Conservation (phyloP, 2,113 vertebrate species). For the Ceuthmochares aereus region DNA sequence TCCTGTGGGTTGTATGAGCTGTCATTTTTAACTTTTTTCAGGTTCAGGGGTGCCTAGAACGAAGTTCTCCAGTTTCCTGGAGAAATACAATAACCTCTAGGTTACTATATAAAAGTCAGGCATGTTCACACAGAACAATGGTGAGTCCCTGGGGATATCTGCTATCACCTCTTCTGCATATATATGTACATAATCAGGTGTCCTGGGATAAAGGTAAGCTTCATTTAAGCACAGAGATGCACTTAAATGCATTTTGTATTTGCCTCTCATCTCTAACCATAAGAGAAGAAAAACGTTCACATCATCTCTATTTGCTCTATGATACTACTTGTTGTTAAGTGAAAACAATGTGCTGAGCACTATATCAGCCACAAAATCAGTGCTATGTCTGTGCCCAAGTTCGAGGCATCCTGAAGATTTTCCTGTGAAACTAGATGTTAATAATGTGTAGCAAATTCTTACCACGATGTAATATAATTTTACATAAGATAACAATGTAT, state of each 20-base stretch:
- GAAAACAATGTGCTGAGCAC: background rate
- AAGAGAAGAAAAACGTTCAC: background rate
- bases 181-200: background rate
- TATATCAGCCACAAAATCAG: background rate
- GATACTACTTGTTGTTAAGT: background rate
- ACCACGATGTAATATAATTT: background rate
- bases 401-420: background rate
- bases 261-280: background rate
- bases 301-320: background rate
- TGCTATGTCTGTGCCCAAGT: background rate
- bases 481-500: background rate
- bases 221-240: background rate
- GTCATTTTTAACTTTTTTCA: background rate
- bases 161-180: background rate
- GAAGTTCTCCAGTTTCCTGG: background rate
- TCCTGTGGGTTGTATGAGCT: background rate
- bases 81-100: background rate
- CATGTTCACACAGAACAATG: background rate
- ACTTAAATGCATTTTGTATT: background rate
- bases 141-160: background rate
- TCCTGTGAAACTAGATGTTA: background rate
- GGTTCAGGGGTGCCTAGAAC: background rate
- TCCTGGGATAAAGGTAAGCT: background rate
- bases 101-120: background rate
- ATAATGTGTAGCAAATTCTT: background rate